Percentiles rank a stretch among this genome's conserved stretches.
Conservation (phyloP, 1,140 invertebrate species). For the Platyscapa corneri region DNA sequence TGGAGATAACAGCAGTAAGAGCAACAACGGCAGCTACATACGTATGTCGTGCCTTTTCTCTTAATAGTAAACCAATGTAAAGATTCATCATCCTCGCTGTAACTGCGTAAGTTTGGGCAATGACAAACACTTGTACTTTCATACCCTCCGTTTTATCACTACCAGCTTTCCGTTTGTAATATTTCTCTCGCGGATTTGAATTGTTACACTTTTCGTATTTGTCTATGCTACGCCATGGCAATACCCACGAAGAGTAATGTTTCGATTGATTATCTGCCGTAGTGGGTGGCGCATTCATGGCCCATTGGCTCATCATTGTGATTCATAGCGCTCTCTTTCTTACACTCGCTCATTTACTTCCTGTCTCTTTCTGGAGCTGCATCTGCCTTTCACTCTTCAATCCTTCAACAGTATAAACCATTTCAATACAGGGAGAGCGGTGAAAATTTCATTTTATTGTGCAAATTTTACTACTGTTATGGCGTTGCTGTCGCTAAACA, state of each 20-base stretch:
- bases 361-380: neutral
- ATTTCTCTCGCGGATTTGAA: neutral
- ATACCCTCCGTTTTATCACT: neutral
- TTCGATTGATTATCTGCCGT: constrained; percentile 74
- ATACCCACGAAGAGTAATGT: constrained; percentile 60
- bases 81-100: neutral
- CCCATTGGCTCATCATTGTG: constrained; percentile 67
- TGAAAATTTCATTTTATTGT: constrained; percentile 67
- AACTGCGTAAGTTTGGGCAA: neutral
- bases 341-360: neutral
- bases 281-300: constrained; percentile 57
- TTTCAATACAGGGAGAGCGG: constrained; percentile 57
- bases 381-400: constrained; percentile 61
- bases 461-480: constrained; percentile 59
- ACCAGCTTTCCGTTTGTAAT: neutral
- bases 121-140: neutral
- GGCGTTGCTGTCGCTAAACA: constrained; percentile 66
- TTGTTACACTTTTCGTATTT: neutral
- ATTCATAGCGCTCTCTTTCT: constrained; percentile 67
- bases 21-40: neutral
- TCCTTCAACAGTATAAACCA: constrained; percentile 65
- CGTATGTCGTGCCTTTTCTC: neutral
- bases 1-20: neutral
- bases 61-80: neutral
- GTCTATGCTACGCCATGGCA: constrained; percentile 15